These are phyloP conservation scores for Drosophila sucinea DNA, from an alignment of 1,140 invertebrate species.

Conservation along the genomic window DNA sequence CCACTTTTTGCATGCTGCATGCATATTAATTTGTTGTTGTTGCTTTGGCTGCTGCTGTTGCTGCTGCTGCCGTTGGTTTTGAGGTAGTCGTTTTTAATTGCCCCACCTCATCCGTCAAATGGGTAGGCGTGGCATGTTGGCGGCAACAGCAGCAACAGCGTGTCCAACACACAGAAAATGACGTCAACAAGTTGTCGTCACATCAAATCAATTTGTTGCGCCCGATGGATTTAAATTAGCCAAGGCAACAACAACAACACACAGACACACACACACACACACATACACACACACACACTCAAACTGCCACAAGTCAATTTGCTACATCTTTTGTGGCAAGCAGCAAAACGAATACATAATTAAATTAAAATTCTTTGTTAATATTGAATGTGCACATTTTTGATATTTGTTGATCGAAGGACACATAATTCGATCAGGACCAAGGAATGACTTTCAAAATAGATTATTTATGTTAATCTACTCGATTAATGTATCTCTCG, in stretches of 20 bases:
- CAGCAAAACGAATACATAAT: background rate
- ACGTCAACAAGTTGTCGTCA: slow-evolving; percentile 73
- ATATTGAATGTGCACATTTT: background rate
- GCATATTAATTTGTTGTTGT: slow-evolving; percentile 75
- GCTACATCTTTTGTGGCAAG: slow-evolving; percentile 15
- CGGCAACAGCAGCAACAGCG: slow-evolving; percentile 18
- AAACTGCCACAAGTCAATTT: slow-evolving; percentile 16
- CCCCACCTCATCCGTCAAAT: slow-evolving; percentile 36
- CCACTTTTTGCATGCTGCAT: slow-evolving; percentile 47
- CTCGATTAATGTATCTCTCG: too few species aligned
- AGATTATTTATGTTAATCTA: too few species aligned
- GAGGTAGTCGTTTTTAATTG: slow-evolving; percentile 32
- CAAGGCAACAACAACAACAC: slow-evolving; percentile 31
- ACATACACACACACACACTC: slow-evolving; percentile 14
- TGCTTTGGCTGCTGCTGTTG: slow-evolving; percentile 10
- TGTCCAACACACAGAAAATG: slow-evolving; percentile 51
- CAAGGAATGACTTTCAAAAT: too few species aligned
- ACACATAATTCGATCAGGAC: background rate
- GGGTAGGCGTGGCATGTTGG: slow-evolving; percentile 47
- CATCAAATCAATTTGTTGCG: slow-evolving; percentile 67
- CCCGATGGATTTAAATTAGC: slow-evolving; percentile 45
- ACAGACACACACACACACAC: slow-evolving; percentile 21
- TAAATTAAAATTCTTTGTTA: slow-evolving; percentile 6
- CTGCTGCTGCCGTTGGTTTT: slow-evolving; percentile 31
- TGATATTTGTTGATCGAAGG: background rate